A percentile compares a stretch with the other conserved stretches of the same genome.
Evolutionary conservation across 2,888 invertebrate genomes (phyloP).

Genomic region (Molanna angustata): DNA sequence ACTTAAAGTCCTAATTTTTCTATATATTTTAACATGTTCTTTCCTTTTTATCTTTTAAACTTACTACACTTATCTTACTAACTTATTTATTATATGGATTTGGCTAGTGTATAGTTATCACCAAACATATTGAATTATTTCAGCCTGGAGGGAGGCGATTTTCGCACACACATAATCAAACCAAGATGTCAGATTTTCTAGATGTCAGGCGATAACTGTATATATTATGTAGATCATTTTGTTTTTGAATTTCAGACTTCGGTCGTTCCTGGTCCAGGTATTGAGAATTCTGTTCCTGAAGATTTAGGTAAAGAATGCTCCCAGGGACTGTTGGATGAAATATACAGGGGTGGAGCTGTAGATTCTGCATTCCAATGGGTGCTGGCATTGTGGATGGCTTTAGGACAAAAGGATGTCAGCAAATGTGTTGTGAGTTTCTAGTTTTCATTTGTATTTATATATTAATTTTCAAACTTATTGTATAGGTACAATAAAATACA

Average conservation of each 20-base stretch:
- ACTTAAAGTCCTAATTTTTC: too few relatives aligned
- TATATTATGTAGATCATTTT: neutral
- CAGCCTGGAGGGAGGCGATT: too few relatives aligned
- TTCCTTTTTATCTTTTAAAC: too few relatives aligned
- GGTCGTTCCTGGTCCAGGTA: slow-evolving; percentile 45
- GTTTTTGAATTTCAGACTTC: slow-evolving; percentile 42
- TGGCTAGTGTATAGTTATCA: too few relatives aligned
- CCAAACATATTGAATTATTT: too few relatives aligned
- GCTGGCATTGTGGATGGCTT: slow-evolving; percentile 86
- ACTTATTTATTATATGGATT: too few relatives aligned
- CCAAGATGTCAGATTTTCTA: neutral
- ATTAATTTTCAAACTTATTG: too few relatives aligned
- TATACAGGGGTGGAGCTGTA: slow-evolving; percentile 86
- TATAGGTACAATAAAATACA: too few relatives aligned
- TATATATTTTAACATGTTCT: too few relatives aligned
- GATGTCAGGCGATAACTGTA: neutral
- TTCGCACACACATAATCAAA: too few relatives aligned
- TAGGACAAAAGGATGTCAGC: slow-evolving; percentile 92
- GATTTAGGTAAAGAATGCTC: slow-evolving; percentile 86
- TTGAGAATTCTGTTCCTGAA: slow-evolving; percentile 77
- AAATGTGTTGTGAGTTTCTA: slow-evolving; percentile 63
- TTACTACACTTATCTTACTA: too few relatives aligned
- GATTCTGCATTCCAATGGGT: slow-evolving; percentile 88
- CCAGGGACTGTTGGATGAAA: slow-evolving; percentile 80
- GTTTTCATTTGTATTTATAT: too few relatives aligned